Base-by-base conservation (phyloP, 2,113 vertebrate genomes). In the Aegithalos caudatus region DNA sequence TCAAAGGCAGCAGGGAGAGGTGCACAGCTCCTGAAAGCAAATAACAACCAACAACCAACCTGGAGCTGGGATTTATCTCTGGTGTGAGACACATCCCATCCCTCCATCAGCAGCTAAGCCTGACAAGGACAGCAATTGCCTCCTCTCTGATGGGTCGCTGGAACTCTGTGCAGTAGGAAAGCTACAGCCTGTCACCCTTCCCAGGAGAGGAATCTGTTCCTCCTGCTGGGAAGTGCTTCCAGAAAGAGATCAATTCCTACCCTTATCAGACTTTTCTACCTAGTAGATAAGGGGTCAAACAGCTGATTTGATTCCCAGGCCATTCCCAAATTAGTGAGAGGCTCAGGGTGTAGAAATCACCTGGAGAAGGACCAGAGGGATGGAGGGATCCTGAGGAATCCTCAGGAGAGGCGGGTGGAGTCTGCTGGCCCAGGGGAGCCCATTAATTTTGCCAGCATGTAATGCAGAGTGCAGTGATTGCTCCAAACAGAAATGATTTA, bases 401-500 rank as follows among this genome's bases (percentile, higher is more conserved):
- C 91, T 79, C 11, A 0, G 47, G 78, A 90, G 89, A 60, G 60
- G 58, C 11, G 9, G 3, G 2, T 21, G 57, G 40, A 0, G 4
- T 48, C 73, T 62, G 56, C 65, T 40, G 67, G 65, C 88, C 88
- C 31, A 2, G 33, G 29, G 56, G 65, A 40, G 35, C 4, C 60
- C 81, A 50, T 93, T 96, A 90, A 83, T 92, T 94, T 91, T 91
- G 51, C 56, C 6, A 14, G 57, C 7, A 2, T 90, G 87, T 94
- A 77, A 87, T 20, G 72, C 78, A 69, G 93, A 85, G 92, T 23
- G 61, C 79, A 61, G 15, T 42, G 80, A 85, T 82, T 76, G 91
- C 91, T 93, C 72, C 70, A 69, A 95, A 87, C 76, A 90, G 89
- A 74, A 96, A 66, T 64, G 31, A 65, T 87, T 95, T 96, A 97